Evolutionary conservation across 2,113 vertebrate species (phyloP), one percentile per base, ranked within the genome.

Genomic region (Brachypteracias leptosomus): DNA sequence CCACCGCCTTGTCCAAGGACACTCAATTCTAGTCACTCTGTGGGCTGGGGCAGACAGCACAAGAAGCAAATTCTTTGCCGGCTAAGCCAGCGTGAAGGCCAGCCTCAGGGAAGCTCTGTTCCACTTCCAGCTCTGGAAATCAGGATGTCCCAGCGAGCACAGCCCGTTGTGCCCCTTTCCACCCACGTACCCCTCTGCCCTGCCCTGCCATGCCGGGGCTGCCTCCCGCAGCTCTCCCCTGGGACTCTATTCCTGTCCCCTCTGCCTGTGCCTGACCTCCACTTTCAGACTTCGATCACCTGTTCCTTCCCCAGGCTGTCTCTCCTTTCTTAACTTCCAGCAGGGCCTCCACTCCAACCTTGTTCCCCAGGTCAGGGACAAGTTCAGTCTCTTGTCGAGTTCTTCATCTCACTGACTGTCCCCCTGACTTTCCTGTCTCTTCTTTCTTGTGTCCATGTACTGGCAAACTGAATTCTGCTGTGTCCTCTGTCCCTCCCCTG

Each of bases 41-140:
- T 12, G 1, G 71, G 70, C 67, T 57, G 86, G 72, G 67, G 65
- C 83, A 94, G 59, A 55, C 51, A 70, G 65, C 76, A 83, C 75
- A 95, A 63, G 92, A 92, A 47, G 59, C 94, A 88, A 77, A 92
- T 93, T 95, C 88, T 92, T 95, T 66, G 36, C 66, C 3, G 5
- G 49, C 85, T 59, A 47, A 74, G 82, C 65, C 87, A 86, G 31
- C 3, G 2, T 26, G 55, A 78, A 90, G 85, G 22, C 42, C 72
- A 90, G 59, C 55, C 80, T 35, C 20, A 2, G 59, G 65, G 73
- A 90, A 92, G 55, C 57, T 94, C 63, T 58, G 72, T n/a, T 85
- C 68, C 16, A 6, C 28, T 88, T 88, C 44, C 75, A 90, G 85
- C 82, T 65, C 82, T 73, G 40, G 63, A 33, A 62, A 31, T 52